A percentile compares a stretch with the other conserved stretches of the same genome.
These are phyloP conservation scores for Nebria brevicollis DNA, from an alignment of 2,888 invertebrate genomes.

Conservation along the genomic window DNA sequence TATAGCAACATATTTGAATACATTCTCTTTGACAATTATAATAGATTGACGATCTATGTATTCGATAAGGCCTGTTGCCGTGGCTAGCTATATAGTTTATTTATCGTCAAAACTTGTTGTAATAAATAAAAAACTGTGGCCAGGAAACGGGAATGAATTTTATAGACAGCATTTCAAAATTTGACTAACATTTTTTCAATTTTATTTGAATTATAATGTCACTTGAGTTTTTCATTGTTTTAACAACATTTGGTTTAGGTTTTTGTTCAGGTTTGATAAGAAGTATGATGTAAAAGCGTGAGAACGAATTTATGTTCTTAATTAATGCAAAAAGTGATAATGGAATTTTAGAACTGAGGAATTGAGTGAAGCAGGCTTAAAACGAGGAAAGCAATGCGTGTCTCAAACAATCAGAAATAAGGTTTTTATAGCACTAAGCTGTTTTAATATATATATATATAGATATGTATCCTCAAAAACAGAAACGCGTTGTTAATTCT, in stretches of 20 bases:
- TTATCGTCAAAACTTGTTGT: constrained; percentile 26
- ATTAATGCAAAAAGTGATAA: background rate
- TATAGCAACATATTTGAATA: background rate
- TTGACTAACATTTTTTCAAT: constrained; percentile 3
- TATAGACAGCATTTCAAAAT: constrained; percentile 21
- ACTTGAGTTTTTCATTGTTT: constrained; percentile 8
- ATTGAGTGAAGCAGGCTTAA: background rate
- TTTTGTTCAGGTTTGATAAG: constrained; percentile 10
- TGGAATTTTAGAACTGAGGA: background rate
- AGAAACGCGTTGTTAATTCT: too few relatives aligned
- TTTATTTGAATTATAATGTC: constrained; percentile 13
- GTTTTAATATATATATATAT: too few relatives aligned
- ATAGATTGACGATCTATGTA: constrained; percentile 34
- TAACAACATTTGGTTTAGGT: constrained; percentile 4
- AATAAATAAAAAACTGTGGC: constrained; percentile 35
- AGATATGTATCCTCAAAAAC: too few relatives aligned
- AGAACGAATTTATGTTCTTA: constrained; percentile 1
- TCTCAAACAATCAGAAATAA: background rate
- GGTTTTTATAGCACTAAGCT: background rate
- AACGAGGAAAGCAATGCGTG: background rate
- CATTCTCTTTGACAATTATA: constrained; percentile 30
- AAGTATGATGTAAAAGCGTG: constrained; percentile 14
- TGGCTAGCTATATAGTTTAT: constrained; percentile 18
- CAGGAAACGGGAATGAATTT: constrained; percentile 40
- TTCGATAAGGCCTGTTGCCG: constrained; percentile 31